Evolutionary conservation across 2,797 vertebrate species (phyloP), one percentile per base, ranked within the genome.

Genomic region (Sebastolobus altivelis): DNA sequence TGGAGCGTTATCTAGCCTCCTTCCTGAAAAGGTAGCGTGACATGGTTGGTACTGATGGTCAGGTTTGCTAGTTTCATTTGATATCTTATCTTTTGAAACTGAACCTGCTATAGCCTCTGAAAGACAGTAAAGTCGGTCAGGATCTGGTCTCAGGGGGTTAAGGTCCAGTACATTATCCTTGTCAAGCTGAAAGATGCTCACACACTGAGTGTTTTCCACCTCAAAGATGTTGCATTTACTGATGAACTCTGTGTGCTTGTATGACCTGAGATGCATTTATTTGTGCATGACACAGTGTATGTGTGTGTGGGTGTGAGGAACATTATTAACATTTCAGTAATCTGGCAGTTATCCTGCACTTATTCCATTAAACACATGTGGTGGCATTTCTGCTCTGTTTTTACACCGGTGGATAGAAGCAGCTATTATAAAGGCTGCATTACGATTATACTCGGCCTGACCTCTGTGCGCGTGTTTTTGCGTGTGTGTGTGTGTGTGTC

Each of bases 391-490:
- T 22, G 20, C 68, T 72, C 62, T 60, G 37, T 43, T 65, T 46
- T 43, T 27, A 73, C 62, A 54, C 12, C 1, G 4, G 13, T 46
- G 43, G 11, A 70, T 4, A 37, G n/a, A 74, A 54, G 4, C 65
- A 43, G 61, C 29, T 66, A 16, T 77, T 75, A 49, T 52, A 54
- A 63, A 70, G 37, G 10, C 35, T 55, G 56, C 46, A 38, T 67
- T 75, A 72, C 3, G 8, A 31, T 75, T 65, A 46, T 20, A 54
- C 43, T 55, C 58, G 63, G 6, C 40, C 27, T 74, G 40, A 80
- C 72, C 80, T 63, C 9, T 65, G 46, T 74, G 37, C 65, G 27
- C 55, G 46, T 79, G 65, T 63, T 22, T 66, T 38, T 65, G 58
- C 54, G n/a, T 46, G 22, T 37, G 43, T 52, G 59, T 66, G 3